Evolutionary conservation across 1,140 invertebrate species (phyloP).

Genomic region (Adelges cooleyi): DNA sequence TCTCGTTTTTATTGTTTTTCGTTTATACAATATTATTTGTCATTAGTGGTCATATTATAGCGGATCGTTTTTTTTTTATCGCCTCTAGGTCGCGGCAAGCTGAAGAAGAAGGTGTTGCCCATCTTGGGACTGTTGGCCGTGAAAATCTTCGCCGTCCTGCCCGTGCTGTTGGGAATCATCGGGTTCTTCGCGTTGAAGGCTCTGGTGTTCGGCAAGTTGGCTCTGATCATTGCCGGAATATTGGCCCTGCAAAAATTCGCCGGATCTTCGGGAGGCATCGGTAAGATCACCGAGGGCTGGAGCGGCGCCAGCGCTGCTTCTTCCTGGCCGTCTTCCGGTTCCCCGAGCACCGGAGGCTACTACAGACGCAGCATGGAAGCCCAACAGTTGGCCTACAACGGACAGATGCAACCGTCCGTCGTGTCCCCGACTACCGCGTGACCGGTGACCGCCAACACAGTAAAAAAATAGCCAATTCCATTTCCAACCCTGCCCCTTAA

Average conservation of each 20-base stretch:
- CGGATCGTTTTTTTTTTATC: too few species aligned
- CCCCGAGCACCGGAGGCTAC: slow-evolving; percentile 35
- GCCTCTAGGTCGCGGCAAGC: slow-evolving; percentile 52
- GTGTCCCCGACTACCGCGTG: neutral
- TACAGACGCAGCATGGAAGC: slow-evolving; percentile 42
- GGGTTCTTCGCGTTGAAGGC: slow-evolving; percentile 62
- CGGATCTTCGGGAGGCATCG: slow-evolving; percentile 36
- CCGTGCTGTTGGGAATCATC: slow-evolving; percentile 53
- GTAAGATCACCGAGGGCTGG: slow-evolving; percentile 34
- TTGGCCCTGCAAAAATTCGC: slow-evolving; percentile 54
- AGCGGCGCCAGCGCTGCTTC: slow-evolving; percentile 31
- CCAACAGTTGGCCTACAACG: slow-evolving; percentile 50
- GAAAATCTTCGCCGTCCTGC: slow-evolving; percentile 55
- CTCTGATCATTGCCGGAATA: slow-evolving; percentile 54
- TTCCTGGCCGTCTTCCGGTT: slow-evolving; percentile 35
- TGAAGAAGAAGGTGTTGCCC: slow-evolving; percentile 57
- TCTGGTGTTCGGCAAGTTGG: slow-evolving; percentile 59
- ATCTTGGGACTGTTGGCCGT: slow-evolving; percentile 51
- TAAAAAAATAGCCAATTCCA: too few species aligned
- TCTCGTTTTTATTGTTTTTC: neutral
- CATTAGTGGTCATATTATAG: too few species aligned
- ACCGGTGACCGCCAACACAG: too few species aligned
- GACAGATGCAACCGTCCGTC: slow-evolving; percentile 37
- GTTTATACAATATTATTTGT: neutral
- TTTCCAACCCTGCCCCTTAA: neutral